Percentiles rank a stretch among this genome's conserved stretches.
Evolutionary conservation across 2,888 invertebrate species (phyloP).

Genomic region (Spisula subtruncata): DNA sequence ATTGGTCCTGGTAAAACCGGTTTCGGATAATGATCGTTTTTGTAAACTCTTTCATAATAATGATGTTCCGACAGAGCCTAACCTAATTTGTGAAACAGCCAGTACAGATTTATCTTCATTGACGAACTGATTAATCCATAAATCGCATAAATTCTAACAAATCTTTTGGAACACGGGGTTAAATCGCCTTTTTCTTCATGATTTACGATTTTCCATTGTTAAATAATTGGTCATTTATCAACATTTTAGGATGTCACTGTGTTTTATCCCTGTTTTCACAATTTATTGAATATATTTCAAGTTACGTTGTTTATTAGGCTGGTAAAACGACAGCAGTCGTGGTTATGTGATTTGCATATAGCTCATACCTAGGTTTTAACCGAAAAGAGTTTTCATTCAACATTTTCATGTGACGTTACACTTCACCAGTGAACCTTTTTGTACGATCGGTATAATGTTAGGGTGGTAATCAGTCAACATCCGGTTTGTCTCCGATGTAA

Average conservation of each 20-base stretch:
- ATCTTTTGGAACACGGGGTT: neutral
- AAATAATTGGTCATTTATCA: constrained; percentile 6
- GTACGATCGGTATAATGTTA: neutral
- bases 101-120: neutral
- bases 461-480: neutral
- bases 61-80: neutral
- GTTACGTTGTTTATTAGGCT: too few relatives aligned
- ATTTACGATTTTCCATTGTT: neutral
- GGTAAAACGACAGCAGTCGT: too few relatives aligned
- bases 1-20: too few relatives aligned
- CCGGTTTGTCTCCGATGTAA: neutral
- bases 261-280: neutral
- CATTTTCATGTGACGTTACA: neutral
- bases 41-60: too few relatives aligned
- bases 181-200: neutral
- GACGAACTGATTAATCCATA: neutral
- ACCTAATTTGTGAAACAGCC: neutral
- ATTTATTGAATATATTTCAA: too few relatives aligned
- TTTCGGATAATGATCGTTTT: too few relatives aligned
- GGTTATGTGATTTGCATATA: too few relatives aligned
- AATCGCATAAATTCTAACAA: neutral
- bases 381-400: too few relatives aligned
- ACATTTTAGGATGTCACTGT: constrained; percentile 7
- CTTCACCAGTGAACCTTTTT: neutral
- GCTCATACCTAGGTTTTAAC: too few relatives aligned